Evolutionary conservation across 2,113 vertebrate genomes (phyloP).

Genomic region (Trichomycterus rosablanca): DNA sequence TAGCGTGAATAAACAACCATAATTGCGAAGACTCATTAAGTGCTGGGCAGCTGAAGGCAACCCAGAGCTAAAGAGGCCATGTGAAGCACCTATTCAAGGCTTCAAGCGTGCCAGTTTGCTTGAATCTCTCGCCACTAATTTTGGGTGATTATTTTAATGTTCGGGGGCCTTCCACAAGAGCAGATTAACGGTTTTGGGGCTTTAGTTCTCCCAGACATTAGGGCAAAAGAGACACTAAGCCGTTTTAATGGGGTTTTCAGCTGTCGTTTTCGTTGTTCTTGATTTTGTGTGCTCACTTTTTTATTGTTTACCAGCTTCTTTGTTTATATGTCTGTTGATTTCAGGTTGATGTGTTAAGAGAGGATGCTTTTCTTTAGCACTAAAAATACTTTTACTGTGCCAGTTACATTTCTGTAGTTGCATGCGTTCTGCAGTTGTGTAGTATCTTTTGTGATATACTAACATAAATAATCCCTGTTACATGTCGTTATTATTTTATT

Average conservation of each 20-base stretch:
- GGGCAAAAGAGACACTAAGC: slow-evolving; percentile 32
- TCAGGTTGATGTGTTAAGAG: not conserved
- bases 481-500: no score
- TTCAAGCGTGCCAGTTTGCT: slow-evolving; percentile 62
- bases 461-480: no score
- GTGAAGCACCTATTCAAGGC: slow-evolving; percentile 64
- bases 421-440: no score
- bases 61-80: slow-evolving; percentile 62
- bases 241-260: slow-evolving; percentile 34
- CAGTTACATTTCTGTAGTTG: not conserved
- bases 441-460: no score
- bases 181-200: slow-evolving; percentile 56
- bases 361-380: no score
- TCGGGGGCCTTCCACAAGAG: slow-evolving; percentile 49
- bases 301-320: slow-evolving; percentile 2
- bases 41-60: slow-evolving; percentile 65
- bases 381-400: no score
- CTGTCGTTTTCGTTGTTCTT: slow-evolving; percentile 10
- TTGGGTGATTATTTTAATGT: slow-evolving; percentile 63
- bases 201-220: slow-evolving; percentile 34
- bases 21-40: slow-evolving; percentile 72
- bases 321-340: slow-evolving; percentile 8
- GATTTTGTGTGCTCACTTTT: slow-evolving; percentile 22
- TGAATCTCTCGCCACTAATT: slow-evolving; percentile 61
- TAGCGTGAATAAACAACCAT: slow-evolving; percentile 71